Evolutionary conservation across 2,113 vertebrate species (phyloP).

Genomic region (Dipodomys merriami): DNA sequence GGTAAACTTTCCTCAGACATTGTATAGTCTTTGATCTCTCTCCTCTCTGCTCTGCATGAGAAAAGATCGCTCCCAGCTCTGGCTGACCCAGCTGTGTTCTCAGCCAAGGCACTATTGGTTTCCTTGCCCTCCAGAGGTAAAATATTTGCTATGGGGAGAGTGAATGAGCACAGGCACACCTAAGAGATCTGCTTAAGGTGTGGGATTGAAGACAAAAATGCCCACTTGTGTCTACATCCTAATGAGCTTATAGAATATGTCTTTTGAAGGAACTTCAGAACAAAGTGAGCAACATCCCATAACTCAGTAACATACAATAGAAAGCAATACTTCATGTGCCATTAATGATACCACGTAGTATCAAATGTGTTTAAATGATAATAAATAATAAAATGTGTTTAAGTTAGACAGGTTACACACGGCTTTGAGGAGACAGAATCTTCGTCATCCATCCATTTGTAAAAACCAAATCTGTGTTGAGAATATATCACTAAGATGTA

Average conservation of each 20-base stretch:
- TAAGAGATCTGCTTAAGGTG: neutral
- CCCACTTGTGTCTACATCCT: neutral
- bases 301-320: neutral
- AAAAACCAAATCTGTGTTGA: constrained; percentile 7
- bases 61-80: constrained; percentile 17
- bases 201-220: neutral
- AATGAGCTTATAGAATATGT: neutral
- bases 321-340: neutral
- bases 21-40: constrained; percentile 56
- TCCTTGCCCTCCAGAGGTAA: constrained; percentile 12
- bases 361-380: neutral
- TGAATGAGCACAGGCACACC: neutral
- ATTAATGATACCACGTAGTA: neutral
- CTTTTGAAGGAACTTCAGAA: constrained; percentile 48
- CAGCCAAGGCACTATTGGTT: neutral
- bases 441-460: neutral
- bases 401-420: neutral
- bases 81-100: constrained; percentile 61
- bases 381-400: neutral
- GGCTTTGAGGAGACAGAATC: neutral
- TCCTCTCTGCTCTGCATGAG: neutral
- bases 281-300: neutral
- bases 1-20: constrained; percentile 20
- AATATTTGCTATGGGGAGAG: neutral
- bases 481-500: neutral